Base-by-base conservation (phyloP, 2,888 invertebrate species). In the Tridacna crocea region DNA sequence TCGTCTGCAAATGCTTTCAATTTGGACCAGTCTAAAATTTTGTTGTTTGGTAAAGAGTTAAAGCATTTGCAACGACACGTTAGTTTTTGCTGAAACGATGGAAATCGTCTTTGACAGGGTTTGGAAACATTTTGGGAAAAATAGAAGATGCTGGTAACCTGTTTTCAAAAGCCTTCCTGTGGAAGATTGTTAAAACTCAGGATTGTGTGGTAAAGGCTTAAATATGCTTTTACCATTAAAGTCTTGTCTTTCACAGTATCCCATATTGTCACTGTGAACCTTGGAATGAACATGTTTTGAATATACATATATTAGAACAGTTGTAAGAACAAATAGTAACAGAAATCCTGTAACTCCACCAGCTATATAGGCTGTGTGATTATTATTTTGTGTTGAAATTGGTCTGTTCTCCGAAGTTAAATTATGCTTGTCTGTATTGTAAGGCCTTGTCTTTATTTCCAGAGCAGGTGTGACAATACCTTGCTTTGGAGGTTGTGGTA, bases 401-500 rank as follows among this genome's bases (percentile, higher is more conserved):
- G 36, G 46, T 17, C 11, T 3, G 8, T 6, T 70, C 0, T 13
- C 22, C 22, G 51, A 22, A 15, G 24, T 19, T 51, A 51, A 51
- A 24, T 70, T 51, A 0, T 12, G 0, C n/a, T 47, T 10, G 22
- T 10, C 22, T 51, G 22, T n/a, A 22, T 22, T 11, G 24, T 13
- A 51, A 51, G 48, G 26, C 8, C 0, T 72, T 66, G 80, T 75
- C 65, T 58, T 63, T 12, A 22, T 47, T 47, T 63, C 47, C 26
- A 75, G 75, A 24, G 65, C 75, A 63, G 82, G 87, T 70, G 78
- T 84, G 27, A 79, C 60, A 55, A 51, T 51, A 19, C 47, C 72
- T 24, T 73, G 84, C 60, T 65, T 82, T 55, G 75, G 86, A 51
- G 77, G 85, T 47, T 78, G 61, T 10, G 83, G 79, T 1, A 81